Evolutionary conservation across 2,888 invertebrate species (phyloP).

Genomic region (Andrena fulva): DNA sequence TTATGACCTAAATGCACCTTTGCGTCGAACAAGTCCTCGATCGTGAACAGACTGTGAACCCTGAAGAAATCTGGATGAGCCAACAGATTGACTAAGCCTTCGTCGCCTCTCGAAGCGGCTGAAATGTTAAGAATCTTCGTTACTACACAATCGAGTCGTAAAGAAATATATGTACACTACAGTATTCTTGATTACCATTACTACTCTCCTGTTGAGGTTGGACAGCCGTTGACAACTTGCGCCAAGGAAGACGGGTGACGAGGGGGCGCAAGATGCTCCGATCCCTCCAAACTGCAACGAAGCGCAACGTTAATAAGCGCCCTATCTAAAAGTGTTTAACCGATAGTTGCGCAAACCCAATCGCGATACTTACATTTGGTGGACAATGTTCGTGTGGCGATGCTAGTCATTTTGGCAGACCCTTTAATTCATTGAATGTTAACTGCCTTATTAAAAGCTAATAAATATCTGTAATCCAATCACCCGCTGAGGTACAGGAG

Average conservation of each 20-base stretch:
- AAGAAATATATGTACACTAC: background rate
- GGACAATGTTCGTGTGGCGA: conserved; percentile 27
- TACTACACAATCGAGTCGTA: background rate
- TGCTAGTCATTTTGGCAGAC: conserved; percentile 43
- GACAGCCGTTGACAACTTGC: conserved; percentile 20
- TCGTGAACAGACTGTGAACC: conserved; percentile 93
- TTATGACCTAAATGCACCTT: conserved; percentile 97
- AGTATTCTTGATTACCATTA: conserved; percentile 21
- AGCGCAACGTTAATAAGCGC: background rate
- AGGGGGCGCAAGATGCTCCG: conserved; percentile 32
- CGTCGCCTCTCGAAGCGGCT: background rate
- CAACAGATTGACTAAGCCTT: conserved; percentile 80
- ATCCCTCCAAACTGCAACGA: conserved; percentile 35
- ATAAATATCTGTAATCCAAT: background rate
- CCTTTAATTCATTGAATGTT: background rate
- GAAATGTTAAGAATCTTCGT: background rate
- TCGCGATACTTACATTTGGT: conserved; percentile 39
- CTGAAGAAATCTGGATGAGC: conserved; percentile 93
- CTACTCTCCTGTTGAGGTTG: background rate
- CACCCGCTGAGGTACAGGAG: background rate
- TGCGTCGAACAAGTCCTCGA: conserved; percentile 95
- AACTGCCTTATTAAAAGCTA: background rate
- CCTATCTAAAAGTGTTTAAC: background rate
- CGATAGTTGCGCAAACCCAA: background rate
- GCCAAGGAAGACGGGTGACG: background rate